These are phyloP conservation scores for Trissolcus japonicus DNA, from an alignment of 2,888 invertebrate species.

Conservation along the genomic window DNA sequence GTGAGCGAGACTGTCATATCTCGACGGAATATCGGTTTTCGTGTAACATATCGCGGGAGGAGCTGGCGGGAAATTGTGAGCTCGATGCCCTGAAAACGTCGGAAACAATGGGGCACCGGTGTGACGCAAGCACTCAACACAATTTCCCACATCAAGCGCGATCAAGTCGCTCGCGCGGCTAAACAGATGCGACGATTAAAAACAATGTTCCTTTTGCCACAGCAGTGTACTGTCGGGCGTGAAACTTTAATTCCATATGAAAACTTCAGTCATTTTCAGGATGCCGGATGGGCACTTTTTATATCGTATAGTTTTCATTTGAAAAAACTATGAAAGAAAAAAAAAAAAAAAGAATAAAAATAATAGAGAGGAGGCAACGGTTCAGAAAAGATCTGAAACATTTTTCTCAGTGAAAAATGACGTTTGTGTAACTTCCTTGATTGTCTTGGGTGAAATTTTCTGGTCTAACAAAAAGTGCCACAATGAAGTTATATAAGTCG, in stretches of 20 bases:
- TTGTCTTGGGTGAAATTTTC: conserved; percentile 21
- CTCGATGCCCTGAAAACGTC: conserved; percentile 37
- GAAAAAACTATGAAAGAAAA: too few species aligned
- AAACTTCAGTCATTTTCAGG: too few species aligned
- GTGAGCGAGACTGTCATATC: conserved; percentile 35
- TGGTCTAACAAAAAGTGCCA: conserved; percentile 3
- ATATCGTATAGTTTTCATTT: too few species aligned
- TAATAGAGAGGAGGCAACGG: too few species aligned
- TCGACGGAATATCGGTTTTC: conserved; percentile 62
- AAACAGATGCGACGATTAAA: conserved; percentile 17
- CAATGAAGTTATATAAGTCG: conserved; percentile 21
- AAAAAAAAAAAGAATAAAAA: too few species aligned
- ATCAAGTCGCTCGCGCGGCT: conserved; percentile 18
- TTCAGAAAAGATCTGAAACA: conserved; percentile 7
- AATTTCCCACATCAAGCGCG: conserved; percentile 52
- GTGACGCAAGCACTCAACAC: conserved; percentile 17
- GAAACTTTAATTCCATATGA: not conserved
- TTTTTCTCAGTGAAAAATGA: conserved; percentile 30
- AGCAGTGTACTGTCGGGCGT: not conserved
- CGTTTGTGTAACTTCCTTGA: conserved; percentile 36
- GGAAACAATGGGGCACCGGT: conserved; percentile 42
- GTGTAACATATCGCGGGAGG: conserved; percentile 51
- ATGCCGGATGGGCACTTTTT: too few species aligned
- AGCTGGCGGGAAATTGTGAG: conserved; percentile 53
- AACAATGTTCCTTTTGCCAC: not conserved